Percentiles rank a stretch among this genome's conserved stretches.
Conservation (phyloP, 2,797 vertebrate species). For the Pangasius mekongensis region DNA sequence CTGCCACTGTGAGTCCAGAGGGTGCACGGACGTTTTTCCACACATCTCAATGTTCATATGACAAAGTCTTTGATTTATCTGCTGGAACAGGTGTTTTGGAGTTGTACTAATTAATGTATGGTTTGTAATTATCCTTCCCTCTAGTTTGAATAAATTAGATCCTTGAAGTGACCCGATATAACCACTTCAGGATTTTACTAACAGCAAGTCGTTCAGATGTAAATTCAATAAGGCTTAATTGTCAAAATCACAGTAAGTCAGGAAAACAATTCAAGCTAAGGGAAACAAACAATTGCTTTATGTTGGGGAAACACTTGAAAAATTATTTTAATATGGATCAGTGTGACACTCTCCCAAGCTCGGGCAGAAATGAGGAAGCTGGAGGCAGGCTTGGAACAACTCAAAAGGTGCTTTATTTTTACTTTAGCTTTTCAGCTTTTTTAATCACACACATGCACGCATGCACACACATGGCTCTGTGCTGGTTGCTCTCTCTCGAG, state of each 20-base stretch:
- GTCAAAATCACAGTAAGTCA: background rate
- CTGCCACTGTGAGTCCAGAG: background rate
- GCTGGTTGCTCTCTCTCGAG: no score
- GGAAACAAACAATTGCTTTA: background rate
- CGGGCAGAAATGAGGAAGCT: no score
- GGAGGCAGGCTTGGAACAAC: no score
- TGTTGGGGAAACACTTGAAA: background rate
- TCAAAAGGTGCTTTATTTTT: no score
- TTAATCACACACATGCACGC: no score
- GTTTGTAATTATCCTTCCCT: background rate
- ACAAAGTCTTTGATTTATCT: background rate
- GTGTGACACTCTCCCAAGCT: no score
- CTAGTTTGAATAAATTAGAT: background rate
- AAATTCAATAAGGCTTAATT: background rate
- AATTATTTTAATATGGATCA: background rate
- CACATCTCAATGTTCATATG: background rate
- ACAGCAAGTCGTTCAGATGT: background rate
- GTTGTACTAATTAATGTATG: background rate
- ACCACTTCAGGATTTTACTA: background rate
- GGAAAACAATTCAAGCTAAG: background rate
- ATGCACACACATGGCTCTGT: no score
- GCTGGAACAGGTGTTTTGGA: background rate
- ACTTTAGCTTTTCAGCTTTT: no score
- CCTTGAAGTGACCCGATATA: background rate
- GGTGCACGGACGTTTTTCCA: background rate